phyloP scores from a whole-genome alignment of 2,888 invertebrate species.

The Apotomis betuletana region DNA sequence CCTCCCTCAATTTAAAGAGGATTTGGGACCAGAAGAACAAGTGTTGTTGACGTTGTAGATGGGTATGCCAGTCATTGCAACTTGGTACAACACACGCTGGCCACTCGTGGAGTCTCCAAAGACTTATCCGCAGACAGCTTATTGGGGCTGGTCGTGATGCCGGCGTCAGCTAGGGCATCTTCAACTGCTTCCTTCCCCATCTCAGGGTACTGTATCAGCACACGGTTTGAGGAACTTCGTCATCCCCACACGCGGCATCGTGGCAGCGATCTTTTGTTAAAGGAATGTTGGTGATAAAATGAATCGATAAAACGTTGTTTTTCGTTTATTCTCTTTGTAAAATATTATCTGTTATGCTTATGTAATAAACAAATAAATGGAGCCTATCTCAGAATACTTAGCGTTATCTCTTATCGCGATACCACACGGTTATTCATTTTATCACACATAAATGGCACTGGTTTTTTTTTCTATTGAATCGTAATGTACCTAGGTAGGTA shows the following conservation, averaged over 20 bases:
- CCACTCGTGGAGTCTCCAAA: slow-evolving; percentile 98
- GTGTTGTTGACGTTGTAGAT: slow-evolving; percentile 99
- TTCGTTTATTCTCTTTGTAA: not conserved
- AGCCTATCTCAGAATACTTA: no score
- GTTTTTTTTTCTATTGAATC: no score
- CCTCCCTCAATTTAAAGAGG: slow-evolving; percentile 96
- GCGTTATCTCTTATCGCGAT: no score
- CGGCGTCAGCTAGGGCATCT: slow-evolving; percentile 93
- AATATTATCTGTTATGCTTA: not conserved
- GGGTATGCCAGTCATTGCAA: slow-evolving; percentile 98
- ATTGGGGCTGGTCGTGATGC: slow-evolving; percentile 90
- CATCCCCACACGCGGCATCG: slow-evolving; percentile 94
- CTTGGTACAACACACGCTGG: slow-evolving; percentile 95
- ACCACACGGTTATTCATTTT: no score
- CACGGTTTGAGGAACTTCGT: slow-evolving; percentile 99
- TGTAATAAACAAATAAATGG: no score
- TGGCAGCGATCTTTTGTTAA: not conserved
- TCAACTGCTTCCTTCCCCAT: slow-evolving; percentile 96
- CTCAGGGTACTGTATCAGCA: slow-evolving; percentile 94
- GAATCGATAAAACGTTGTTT: not conserved
- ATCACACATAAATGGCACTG: no score
- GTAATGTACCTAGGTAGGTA: no score
- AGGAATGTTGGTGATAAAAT: not conserved
- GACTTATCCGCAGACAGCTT: slow-evolving; percentile 96
- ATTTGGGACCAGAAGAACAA: slow-evolving; percentile 97